Evolutionary conservation across 1,140 invertebrate genomes (phyloP), one percentile per base, ranked within the genome.

Genomic region (Parasteatoda tepidariorum): DNA sequence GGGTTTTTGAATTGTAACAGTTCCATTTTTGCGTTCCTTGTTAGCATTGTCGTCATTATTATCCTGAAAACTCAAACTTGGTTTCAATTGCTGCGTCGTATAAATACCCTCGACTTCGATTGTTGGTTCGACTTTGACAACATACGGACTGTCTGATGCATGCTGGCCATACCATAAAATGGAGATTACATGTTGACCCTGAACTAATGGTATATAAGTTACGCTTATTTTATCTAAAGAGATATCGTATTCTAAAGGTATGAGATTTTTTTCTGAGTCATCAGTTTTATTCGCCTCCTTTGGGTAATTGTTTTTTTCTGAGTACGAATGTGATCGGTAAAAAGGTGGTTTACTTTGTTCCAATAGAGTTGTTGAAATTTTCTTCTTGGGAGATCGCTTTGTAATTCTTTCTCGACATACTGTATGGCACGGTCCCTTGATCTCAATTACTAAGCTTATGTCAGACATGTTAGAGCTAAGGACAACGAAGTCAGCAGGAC

Each of bases 81-180:
- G 54, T 30, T 66, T 66, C 79, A 9, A 34, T 22, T 1, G 6
- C 22, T 26, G 15, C 9, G 33, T 9, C 22, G 24, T 57, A 22
- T 64, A 30, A 0, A 34, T 33, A 18, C 59, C 18, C 9, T 48
- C 18, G 18, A 48, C 18, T 18, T 48, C 30, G 13, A 57, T 11
- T 2, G 33, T 18, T 18, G 84, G 62, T 57, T 86, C 86, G 2
- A 87, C 85, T 0, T n/a, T 67, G 18, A 86, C 79, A 11, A 38
- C 54, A 34, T 86, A 87, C 15, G 86, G 86, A 68, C 85, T 85
- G 15, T 78, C 73, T 2, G 85, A 26, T 11, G 86, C 78, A 81
- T 87, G 86, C 31, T 85, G 79, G 2, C 86, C 86, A 33, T 85
- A 68, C 55, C 79, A 84, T 2, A 87, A 62, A 18, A 87, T 85